A percentile compares a stretch with the other conserved stretches of the same genome.
These are phyloP conservation scores for Adelges cooleyi DNA, from an alignment of 1,140 invertebrate genomes.

Conservation along the genomic window DNA sequence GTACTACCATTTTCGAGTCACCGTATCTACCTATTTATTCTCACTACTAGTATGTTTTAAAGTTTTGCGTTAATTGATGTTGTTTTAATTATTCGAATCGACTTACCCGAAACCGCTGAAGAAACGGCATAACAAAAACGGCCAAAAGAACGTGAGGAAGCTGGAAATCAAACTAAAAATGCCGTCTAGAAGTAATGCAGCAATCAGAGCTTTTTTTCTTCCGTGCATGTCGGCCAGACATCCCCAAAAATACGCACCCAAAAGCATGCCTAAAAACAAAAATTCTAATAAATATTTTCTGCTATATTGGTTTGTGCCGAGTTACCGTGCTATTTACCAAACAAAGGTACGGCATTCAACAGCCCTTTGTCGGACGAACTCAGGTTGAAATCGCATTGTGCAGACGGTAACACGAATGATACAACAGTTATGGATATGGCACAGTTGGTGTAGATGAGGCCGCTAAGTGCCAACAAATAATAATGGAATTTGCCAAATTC, in stretches of 20 bases:
- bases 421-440: constrained; percentile 74
- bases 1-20: too few species aligned
- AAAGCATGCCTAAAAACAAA: constrained; percentile 66
- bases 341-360: constrained; percentile 61
- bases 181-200: constrained; percentile 63
- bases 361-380: constrained; percentile 58
- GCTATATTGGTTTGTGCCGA: too few species aligned
- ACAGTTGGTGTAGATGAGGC: constrained; percentile 59
- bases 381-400: constrained; percentile 63
- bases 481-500: constrained; percentile 71
- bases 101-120: constrained; percentile 77
- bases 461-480: constrained; percentile 52
- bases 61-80: background rate
- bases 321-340: constrained; percentile 52
- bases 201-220: constrained; percentile 61
- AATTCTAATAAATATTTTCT: too few species aligned
- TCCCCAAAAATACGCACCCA: constrained; percentile 80
- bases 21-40: too few species aligned
- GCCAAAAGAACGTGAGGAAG: constrained; percentile 57
- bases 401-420: constrained; percentile 62
- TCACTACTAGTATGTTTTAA: too few species aligned
- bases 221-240: constrained; percentile 72
- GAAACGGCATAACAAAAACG: constrained; percentile 65
- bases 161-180: constrained; percentile 60
- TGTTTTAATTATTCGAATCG: background rate